Conservation (phyloP, 1,140 invertebrate genomes). For the Mylabris phalerata region DNA sequence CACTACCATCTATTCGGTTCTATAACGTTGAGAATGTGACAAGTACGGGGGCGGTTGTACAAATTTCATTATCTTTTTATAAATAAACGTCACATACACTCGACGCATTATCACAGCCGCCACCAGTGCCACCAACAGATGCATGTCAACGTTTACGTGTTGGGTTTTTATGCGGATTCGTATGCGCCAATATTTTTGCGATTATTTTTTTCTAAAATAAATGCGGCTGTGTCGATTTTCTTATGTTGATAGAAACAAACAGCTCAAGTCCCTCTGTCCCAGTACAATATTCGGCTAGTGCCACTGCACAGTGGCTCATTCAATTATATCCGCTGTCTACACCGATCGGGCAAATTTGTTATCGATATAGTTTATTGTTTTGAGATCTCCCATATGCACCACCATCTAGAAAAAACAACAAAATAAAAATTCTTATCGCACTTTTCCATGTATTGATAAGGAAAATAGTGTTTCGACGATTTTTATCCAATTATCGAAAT, state of each 20-base stretch:
- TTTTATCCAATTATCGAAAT: too few relatives aligned
- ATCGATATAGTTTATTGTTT: conserved; percentile 31
- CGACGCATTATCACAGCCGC: too few relatives aligned
- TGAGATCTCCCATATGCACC: neutral
- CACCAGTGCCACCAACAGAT: too few relatives aligned
- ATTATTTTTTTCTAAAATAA: too few relatives aligned
- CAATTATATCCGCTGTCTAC: conserved; percentile 31
- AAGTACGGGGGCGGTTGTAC: conserved; percentile 19
- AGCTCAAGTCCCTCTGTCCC: conserved; percentile 29
- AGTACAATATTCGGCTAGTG: conserved; percentile 30
- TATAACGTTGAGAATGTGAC: conserved; percentile 26
- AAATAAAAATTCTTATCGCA: too few relatives aligned
- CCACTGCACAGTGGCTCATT: conserved; percentile 25
- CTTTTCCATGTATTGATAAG: too few relatives aligned
- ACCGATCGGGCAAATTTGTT: conserved; percentile 26
- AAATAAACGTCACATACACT: neutral
- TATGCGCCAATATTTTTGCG: too few relatives aligned
- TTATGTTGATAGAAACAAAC: conserved; percentile 25
- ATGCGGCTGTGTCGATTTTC: conserved; percentile 5
- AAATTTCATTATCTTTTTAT: conserved; percentile 4
- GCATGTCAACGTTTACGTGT: too few relatives aligned
- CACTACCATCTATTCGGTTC: conserved; percentile 23
- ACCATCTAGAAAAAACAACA: too few relatives aligned
- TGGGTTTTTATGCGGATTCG: too few relatives aligned
- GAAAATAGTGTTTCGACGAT: too few relatives aligned